These are phyloP conservation scores for Mesocricetus auratus DNA, from an alignment of 2,113 vertebrate genomes.

Conservation along the genomic window DNA sequence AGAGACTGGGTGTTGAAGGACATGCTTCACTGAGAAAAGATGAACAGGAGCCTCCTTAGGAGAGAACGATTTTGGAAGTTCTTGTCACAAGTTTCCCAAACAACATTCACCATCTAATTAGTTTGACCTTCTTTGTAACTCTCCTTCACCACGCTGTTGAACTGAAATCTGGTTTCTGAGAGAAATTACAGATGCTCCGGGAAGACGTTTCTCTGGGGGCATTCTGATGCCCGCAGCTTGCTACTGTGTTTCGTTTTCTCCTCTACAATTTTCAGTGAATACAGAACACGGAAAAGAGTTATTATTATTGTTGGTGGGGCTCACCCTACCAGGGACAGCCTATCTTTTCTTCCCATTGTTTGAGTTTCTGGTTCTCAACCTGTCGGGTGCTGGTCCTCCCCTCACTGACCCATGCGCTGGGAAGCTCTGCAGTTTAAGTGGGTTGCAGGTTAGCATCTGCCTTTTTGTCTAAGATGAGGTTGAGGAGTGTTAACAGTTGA, in stretches of 20 bases:
- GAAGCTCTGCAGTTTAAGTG: not conserved
- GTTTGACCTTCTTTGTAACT: not conserved
- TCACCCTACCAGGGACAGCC: not conserved
- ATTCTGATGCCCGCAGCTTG: not conserved
- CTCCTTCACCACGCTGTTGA: not conserved
- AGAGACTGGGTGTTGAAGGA: not conserved
- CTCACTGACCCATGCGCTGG: not conserved
- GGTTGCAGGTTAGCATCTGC: not conserved
- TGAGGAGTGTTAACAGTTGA: not conserved
- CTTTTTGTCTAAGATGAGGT: not conserved
- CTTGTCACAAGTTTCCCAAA: conserved; percentile 20
- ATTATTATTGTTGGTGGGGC: not conserved
- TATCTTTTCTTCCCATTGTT: not conserved
- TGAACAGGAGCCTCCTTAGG: not conserved
- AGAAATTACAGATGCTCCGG: not conserved
- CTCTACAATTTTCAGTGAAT: not conserved
- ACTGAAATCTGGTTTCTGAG: not conserved
- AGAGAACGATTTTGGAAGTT: conserved; percentile 21
- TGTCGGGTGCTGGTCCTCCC: not conserved
- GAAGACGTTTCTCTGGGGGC: not conserved
- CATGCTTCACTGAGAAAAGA: not conserved
- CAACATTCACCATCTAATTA: not conserved
- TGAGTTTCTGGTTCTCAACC: not conserved
- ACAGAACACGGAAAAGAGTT: not conserved
- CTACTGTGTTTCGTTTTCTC: not conserved